Evolutionary conservation across 53 echinoderm and acorn worm genomes (phyloP), one percentile per base, ranked within the genome.

Genomic region (Paelopatides confundens): DNA sequence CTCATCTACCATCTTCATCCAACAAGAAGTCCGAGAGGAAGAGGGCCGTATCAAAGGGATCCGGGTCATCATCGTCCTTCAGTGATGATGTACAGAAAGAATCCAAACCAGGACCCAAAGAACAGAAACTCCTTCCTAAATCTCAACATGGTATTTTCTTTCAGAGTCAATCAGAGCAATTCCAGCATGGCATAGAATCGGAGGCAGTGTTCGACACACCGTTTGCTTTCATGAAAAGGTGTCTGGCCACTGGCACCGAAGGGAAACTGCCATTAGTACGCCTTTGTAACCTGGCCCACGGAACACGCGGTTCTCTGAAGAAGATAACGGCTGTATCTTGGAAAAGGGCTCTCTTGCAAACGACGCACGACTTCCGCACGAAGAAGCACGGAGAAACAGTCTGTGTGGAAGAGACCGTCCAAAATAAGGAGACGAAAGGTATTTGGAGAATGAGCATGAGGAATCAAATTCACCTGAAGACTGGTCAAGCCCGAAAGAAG

Each of bases 401-500:
- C 4, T 5, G 0, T 11, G 12, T 32, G 3, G 12, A 5, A 31
- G 38, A 18, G 17, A 28, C 43, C 18, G 39, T 40, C 26, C 46
- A 58, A 58, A 12, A 12, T 7, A 23, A 21, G 24, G 24, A 23
- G 21, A 5, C 1, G 6, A 58, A 0, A 6, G 24, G 26, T 23
- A 21, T 15, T 27, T 11, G 39, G 21, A 71, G 71, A 39, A 71
- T 71, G 71, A 71, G 71, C 46, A 71, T 71, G 71, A 71, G 71
- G 17, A 5, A 11, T 12, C 37, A 18, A 43, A 4, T 12, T 5
- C 39, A 71, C 23, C 23, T 24, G 17, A 71, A 71, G 24, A 71
- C 27, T 4, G 39, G n/a, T 38, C 71, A 24, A 3, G 71, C 71
- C 4, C 71, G 17, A 40, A 71, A 43, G 28, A 71, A 38, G 71